These are phyloP conservation scores for Gymnobelideus leadbeateri DNA, from an alignment of 2,113 vertebrate genomes.

Conservation along the genomic window DNA sequence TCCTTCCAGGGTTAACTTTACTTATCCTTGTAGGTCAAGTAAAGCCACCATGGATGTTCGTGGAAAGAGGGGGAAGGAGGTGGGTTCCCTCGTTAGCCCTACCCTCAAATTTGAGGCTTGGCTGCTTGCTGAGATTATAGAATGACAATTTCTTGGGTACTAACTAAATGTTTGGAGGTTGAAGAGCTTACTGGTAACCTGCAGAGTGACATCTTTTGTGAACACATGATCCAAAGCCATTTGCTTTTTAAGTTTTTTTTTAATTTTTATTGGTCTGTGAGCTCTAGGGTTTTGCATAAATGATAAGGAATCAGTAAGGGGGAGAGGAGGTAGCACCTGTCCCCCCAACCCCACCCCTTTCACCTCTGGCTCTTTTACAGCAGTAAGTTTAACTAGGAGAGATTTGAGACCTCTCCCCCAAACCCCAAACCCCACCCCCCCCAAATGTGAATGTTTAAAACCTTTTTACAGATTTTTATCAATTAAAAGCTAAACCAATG, in stretches of 20 bases:
- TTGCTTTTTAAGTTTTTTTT: conserved; percentile 19
- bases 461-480: conserved; percentile 21
- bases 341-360: conserved; percentile 20
- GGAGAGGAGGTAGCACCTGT: background rate
- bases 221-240: conserved; percentile 3
- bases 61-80: too few species aligned
- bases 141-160: background rate
- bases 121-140: background rate
- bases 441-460: conserved; percentile 31
- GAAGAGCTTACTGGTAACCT: background rate
- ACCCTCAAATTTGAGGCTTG: background rate
- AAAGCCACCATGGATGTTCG: background rate
- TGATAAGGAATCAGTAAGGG: conserved; percentile 20
- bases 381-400: conserved; percentile 15
- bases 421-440: conserved; percentile 4
- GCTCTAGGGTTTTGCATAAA: conserved; percentile 50
- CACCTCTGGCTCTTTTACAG: conserved; percentile 25
- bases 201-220: conserved; percentile 7
- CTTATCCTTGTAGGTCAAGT: background rate
- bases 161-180: background rate
- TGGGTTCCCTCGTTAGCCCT: background rate
- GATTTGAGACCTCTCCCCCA: background rate
- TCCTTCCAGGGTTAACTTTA: background rate
- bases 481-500: conserved; percentile 48
- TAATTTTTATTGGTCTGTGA: conserved; percentile 55